Evolutionary conservation across 2,888 invertebrate species (phyloP).

Genomic region (Epicampocera succincta): DNA sequence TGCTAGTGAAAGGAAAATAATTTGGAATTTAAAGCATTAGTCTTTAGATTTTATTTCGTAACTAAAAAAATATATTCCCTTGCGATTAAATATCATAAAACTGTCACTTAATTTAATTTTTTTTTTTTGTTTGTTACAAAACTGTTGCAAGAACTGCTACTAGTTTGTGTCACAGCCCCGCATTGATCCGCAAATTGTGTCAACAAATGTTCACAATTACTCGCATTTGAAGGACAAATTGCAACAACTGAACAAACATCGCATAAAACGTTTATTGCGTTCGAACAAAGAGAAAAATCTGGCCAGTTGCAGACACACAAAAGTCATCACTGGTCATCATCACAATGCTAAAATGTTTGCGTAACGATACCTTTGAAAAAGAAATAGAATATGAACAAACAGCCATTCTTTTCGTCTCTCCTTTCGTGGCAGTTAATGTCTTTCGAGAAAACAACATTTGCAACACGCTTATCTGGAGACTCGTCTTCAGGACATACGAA

Average conservation of each 20-base stretch:
- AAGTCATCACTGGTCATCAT: constrained; percentile 53
- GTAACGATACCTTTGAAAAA: constrained; percentile 58
- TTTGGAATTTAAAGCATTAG: no score
- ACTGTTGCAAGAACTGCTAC: constrained; percentile 45
- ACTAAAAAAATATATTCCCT: no score
- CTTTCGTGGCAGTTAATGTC: constrained; percentile 24
- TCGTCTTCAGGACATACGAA: constrained; percentile 17
- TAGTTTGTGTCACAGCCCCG: constrained; percentile 31
- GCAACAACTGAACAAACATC: constrained; percentile 65
- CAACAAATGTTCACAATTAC: constrained; percentile 41
- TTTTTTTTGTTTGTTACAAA: no score
- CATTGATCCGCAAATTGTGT: constrained; percentile 34
- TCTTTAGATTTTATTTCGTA: no score
- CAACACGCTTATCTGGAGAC: constrained; percentile 28
- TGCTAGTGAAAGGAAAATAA: no score
- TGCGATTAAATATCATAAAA: background rate
- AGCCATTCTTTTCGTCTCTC: background rate
- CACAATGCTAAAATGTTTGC: constrained; percentile 54
- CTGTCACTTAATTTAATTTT: no score
- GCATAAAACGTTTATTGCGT: background rate
- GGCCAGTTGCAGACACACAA: constrained; percentile 59
- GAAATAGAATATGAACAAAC: constrained; percentile 40
- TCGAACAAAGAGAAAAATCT: background rate
- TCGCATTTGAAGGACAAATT: constrained; percentile 61
- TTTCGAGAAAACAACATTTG: constrained; percentile 48